These are phyloP conservation scores for Aquatica leii DNA, from an alignment of 2,888 invertebrate species.

Conservation along the genomic window DNA sequence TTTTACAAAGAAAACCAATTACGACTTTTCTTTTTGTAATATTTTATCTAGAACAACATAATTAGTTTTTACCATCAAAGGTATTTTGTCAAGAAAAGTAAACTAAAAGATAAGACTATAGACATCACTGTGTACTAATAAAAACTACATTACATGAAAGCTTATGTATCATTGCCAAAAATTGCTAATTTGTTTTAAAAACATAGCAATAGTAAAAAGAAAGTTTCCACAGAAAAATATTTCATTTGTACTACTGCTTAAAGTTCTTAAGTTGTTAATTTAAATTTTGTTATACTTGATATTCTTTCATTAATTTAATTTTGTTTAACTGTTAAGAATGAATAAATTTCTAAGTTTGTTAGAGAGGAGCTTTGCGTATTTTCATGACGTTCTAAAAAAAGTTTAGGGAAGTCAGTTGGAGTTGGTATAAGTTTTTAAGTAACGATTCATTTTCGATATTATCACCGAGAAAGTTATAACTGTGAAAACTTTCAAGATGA, in stretches of 20 bases:
- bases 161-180: background rate
- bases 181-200: too few relatives aligned
- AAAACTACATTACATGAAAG: too few relatives aligned
- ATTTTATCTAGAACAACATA: too few relatives aligned
- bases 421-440: background rate
- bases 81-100: too few relatives aligned
- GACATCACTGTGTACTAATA: too few relatives aligned
- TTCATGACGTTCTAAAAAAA: slow-evolving; percentile 18
- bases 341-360: slow-evolving; percentile 33
- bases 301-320: slow-evolving; percentile 25
- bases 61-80: too few relatives aligned
- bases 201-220: too few relatives aligned
- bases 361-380: slow-evolving; percentile 22
- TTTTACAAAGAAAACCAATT: too few relatives aligned
- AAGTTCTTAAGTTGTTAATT: slow-evolving; percentile 25
- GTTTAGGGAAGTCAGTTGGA: slow-evolving; percentile 8
- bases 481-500: background rate
- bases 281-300: slow-evolving; percentile 26
- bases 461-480: background rate
- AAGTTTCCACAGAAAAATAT: too few relatives aligned
- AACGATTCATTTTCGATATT: slow-evolving; percentile 8
- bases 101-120: too few relatives aligned
- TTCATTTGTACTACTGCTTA: slow-evolving; percentile 11
- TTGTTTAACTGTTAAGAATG: slow-evolving; percentile 22
- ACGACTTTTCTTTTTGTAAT: too few relatives aligned